Percentiles rank a stretch among this genome's conserved stretches.
Conservation (phyloP, 2,888 invertebrate species). For the Ommatoiulus sabulosus region DNA sequence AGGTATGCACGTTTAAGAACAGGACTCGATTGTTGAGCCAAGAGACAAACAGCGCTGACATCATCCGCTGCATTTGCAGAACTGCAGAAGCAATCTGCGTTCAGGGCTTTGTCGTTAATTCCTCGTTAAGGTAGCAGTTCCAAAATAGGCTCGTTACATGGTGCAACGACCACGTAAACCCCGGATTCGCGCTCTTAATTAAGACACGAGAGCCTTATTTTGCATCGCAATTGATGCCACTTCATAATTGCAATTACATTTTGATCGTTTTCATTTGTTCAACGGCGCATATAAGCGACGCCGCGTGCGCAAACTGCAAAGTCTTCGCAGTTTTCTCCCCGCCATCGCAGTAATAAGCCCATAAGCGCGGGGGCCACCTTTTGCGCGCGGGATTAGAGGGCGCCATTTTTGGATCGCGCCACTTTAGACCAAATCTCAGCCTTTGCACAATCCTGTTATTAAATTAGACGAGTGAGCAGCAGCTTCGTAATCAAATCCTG, state of each 20-base stretch:
- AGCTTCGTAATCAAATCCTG: neutral
- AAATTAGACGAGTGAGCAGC: neutral
- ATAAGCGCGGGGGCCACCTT: conserved; percentile 4
- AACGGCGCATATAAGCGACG: neutral
- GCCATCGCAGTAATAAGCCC: neutral
- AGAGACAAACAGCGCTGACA: neutral
- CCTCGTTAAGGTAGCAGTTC: neutral
- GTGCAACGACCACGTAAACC: conserved; percentile 35
- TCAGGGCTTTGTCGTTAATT: neutral
- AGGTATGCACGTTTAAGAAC: too few relatives aligned
- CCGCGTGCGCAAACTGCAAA: neutral
- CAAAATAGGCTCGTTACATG: neutral
- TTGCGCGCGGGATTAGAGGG: neutral
- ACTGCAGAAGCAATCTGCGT: neutral
- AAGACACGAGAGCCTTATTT: neutral
- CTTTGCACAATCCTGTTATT: neutral
- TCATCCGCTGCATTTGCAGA: neutral
- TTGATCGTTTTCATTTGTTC: neutral
- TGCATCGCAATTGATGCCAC: conserved; percentile 26
- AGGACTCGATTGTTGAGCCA: too few relatives aligned
- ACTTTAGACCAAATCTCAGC: neutral
- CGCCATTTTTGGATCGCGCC: neutral
- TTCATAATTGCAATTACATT: conserved; percentile 35
- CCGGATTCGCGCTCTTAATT: neutral
- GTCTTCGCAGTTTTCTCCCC: neutral